phyloP scores from a whole-genome alignment of 2,797 vertebrate genomes.

The Astyanax mexicanus region DNA sequence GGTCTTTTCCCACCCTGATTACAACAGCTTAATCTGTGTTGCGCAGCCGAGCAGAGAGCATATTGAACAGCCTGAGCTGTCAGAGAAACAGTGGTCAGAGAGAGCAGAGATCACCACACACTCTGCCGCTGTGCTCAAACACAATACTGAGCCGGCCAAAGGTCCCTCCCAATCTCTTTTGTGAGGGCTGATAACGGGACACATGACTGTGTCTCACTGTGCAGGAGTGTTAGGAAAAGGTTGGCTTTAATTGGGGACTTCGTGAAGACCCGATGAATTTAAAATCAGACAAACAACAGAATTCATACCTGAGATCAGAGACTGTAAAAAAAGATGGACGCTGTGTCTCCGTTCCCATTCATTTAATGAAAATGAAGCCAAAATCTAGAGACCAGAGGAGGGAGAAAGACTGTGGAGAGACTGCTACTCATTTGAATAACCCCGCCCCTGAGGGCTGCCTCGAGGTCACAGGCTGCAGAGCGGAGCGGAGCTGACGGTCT shows the following conservation, averaged over 20 bases:
- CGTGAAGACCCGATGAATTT: not conserved
- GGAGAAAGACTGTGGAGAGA: too few species aligned
- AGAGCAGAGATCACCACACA: slow-evolving; percentile 12
- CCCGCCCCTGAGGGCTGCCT: too few species aligned
- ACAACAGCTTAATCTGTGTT: slow-evolving; percentile 29
- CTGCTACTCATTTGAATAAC: too few species aligned
- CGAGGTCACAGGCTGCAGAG: too few species aligned
- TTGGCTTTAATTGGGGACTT: not conserved
- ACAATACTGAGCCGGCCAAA: not conserved
- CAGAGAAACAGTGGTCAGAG: not conserved
- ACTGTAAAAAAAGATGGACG: too few species aligned
- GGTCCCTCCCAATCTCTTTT: not conserved
- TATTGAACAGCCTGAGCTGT: slow-evolving; percentile 2
- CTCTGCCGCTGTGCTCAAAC: not conserved
- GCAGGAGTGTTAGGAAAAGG: not conserved
- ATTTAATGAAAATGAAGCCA: too few species aligned
- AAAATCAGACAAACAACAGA: not conserved
- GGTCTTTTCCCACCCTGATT: slow-evolving; percentile 40
- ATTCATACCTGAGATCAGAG: too few species aligned
- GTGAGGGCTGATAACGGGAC: not conserved
- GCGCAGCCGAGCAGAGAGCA: slow-evolving; percentile 4
- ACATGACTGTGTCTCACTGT: not conserved
- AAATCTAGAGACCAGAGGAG: too few species aligned
- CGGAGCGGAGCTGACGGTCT: too few species aligned
- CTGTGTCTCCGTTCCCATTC: too few species aligned